Conservation (phyloP, 2,797 vertebrate species). For the Acrossocheilus fasciatus region DNA sequence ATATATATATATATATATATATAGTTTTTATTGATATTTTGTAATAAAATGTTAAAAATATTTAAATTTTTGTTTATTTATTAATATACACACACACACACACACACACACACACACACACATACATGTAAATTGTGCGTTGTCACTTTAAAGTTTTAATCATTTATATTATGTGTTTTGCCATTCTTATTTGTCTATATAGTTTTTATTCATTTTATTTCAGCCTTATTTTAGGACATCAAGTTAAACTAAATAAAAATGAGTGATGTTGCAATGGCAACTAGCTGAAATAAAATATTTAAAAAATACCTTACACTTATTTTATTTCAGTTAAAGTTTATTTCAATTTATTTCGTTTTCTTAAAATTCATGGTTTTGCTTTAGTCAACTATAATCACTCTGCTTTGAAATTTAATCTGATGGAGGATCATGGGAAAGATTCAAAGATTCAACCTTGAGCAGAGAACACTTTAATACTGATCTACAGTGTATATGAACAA, state of each 20-base stretch:
- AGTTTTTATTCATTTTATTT: background rate
- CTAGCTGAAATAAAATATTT: too few species aligned
- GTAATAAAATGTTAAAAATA: too few species aligned
- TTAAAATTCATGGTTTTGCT: background rate
- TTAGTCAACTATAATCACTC: background rate
- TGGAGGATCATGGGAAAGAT: background rate
- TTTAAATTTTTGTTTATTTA: too few species aligned
- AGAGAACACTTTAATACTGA: slow-evolving; percentile 41
- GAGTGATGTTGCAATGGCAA: background rate
- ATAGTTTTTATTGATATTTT: too few species aligned
- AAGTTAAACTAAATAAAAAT: background rate
- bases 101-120: background rate
- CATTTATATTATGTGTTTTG: background rate
- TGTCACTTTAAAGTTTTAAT: background rate
- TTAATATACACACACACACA: background rate
- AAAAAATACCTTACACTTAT: background rate
- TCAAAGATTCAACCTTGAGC: background rate
- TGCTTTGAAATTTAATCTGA: background rate
- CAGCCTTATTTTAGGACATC: background rate
- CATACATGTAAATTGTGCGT: background rate
- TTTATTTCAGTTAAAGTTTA: background rate
- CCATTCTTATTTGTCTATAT: background rate
- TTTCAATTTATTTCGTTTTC: background rate
- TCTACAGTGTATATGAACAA: slow-evolving; percentile 38
- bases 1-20: too few species aligned